Evolutionary conservation across 2,888 invertebrate genomes (phyloP), one percentile per base, ranked within the genome.

Genomic region (Catocala nupta): DNA sequence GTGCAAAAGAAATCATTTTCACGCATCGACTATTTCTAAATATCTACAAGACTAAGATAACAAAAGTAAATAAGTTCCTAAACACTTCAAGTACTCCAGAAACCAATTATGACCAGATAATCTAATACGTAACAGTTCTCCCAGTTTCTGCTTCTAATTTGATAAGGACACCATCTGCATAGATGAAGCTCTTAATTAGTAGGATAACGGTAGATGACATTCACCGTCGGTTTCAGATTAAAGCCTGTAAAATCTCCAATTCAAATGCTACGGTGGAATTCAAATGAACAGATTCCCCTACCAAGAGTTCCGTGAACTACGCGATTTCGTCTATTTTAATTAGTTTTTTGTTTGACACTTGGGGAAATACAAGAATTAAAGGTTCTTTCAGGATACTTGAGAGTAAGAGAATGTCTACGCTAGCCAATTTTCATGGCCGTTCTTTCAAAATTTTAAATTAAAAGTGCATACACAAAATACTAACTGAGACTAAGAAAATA

Each of bases 181-280:
- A 77, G 80, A 80, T 78, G 78, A 73, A 75, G 63, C 68, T 77
- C 85, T 85, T 90, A 90, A 91, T 91, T 91, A 91, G 89, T 81
- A 82, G 85, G 80, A 85, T 88, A 87, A 84, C 83, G 78, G 83
- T 81, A 84, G 82, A 85, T 86, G 79, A 80, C 86, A 84, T 83
- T 82, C 81, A 76, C 75, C 84, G 87, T 82, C 85, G 87, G 87
- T 88, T 89, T 88, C 85, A 91, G 88, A 92, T 91, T 92, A 92
- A 87, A 88, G 87, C 85, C 88, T 87, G 88, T 85, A 87, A 89
- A 91, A 92, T 92, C 88, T 90, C 88, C 91, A 91, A 92, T 92
- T 92, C 91, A 92, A 92, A 92, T 92, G 80, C 81, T 75, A 73
- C 80, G 81, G 81, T 86, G 83, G 89, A 90, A 91, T 92, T 87